These are phyloP conservation scores for Neotoxoptera formosana DNA, from an alignment of 1,140 invertebrate species.

Conservation along the genomic window DNA sequence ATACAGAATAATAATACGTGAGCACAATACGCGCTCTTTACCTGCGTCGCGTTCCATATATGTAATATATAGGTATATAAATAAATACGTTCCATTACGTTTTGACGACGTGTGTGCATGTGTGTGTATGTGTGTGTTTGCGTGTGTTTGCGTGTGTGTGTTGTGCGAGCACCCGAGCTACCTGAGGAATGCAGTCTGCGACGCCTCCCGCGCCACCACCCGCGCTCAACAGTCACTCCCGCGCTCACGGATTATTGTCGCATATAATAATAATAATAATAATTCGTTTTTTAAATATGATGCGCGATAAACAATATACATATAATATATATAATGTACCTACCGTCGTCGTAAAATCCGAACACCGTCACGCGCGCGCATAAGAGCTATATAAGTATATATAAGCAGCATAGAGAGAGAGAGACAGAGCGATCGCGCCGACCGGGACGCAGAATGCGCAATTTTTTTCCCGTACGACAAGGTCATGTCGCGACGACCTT, in stretches of 20 bases:
- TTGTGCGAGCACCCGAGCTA: background rate
- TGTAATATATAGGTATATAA: background rate
- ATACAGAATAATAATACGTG: constrained; percentile 27
- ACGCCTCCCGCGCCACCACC: background rate
- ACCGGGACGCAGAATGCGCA: background rate
- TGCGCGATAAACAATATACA: background rate
- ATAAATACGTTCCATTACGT: constrained; percentile 39
- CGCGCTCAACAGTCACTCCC: background rate
- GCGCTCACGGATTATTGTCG: background rate
- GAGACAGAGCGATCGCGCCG: background rate
- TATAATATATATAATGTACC: background rate
- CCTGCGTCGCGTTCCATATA: background rate
- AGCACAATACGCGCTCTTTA: background rate
- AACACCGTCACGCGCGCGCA: background rate
- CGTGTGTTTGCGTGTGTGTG: background rate
- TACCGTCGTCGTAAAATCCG: background rate
- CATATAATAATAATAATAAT: background rate
- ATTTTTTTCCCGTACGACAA: constrained; percentile 14
- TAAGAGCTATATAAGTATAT: background rate
- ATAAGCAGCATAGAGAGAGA: background rate
- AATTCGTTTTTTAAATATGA: background rate
- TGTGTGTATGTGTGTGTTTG: background rate
- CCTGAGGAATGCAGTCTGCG: constrained; percentile 52
- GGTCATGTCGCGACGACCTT: constrained; percentile 14
- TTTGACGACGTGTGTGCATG: background rate